Evolutionary conservation across 1,140 invertebrate species (phyloP), one percentile per base, ranked within the genome.

Genomic region (Homalodisca vitripennis): DNA sequence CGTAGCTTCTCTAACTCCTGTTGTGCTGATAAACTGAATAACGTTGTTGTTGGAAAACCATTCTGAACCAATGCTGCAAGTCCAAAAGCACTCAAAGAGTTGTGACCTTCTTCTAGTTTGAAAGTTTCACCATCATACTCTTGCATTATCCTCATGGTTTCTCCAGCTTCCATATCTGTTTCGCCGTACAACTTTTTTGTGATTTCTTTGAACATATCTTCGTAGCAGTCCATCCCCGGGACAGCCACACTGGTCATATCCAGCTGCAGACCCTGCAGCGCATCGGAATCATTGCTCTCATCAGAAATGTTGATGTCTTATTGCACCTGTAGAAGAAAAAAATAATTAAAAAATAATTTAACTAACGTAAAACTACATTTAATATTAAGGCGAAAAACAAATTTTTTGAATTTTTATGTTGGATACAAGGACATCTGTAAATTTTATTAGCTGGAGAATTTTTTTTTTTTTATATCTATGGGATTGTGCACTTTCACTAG

Each of bases 111-210:
- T 65, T 85, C 84, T 69, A 87, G 87, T 29, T 64, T 69, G 71
- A 87, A 76, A 63, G 20, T 65, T 71, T 80, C 79, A 60, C 78
- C 79, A 67, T 79, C 78, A 68, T 78, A 78, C 47, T 78, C 78
- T 46, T 78, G 79, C 57, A 80, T 78, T 47, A 79, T 78, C 67
- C 76, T 77, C 70, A 78, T 78, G 69, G 79, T 76, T 48, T 79
- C 80, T 66, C 77, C 77, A 53, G 80, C 78, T 67, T 80, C 80
- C 70, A 84, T 76, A 72, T 83, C 83, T 81, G 93, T 92, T 77
- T 93, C 92, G 64, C 92, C 92, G 79, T 95, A 95, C 57, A 94
- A 82, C 82, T 95, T 95, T 75, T 92, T 87, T 51, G 92, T 94
- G 74, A 94, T 94, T 83, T 95, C 92, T 80, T 94, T 93, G 78